A percentile compares a stretch with the other conserved stretches of the same genome.
phyloP scores from a whole-genome alignment of 2,797 vertebrate species.

The Platyrinchus mystaceus region DNA sequence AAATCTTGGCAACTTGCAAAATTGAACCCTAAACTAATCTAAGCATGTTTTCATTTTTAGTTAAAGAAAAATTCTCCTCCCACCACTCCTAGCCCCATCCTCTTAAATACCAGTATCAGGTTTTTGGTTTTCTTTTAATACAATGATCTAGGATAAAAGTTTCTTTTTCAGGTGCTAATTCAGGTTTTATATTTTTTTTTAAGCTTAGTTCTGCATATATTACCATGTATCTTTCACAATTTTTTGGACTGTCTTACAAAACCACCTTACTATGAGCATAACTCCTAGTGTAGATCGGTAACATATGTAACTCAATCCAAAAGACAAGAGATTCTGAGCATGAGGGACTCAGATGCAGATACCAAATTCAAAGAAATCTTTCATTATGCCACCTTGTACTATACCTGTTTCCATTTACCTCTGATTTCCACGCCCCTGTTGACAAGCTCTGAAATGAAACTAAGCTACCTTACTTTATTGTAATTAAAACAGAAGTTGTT shows the following conservation, averaged over 20 bases:
- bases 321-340: not conserved
- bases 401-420: not conserved
- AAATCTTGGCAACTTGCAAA: slow-evolving; percentile 10
- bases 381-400: not conserved
- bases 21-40: slow-evolving; percentile 1
- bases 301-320: not conserved
- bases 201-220: not conserved
- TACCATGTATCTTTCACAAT: not conserved
- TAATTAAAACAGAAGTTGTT: not conserved
- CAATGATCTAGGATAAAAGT: not conserved
- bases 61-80: not conserved
- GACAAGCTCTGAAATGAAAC: not conserved
- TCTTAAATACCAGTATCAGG: not conserved
- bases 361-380: not conserved
- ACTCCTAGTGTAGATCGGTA: not conserved
- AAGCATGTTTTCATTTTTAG: slow-evolving; percentile 1
- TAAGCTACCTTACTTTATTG: not conserved
- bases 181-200: not conserved
- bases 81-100: not conserved
- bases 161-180: not conserved
- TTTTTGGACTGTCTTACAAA: not conserved
- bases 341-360: not conserved
- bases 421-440: not conserved
- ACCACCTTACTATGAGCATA: not conserved
- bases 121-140: not conserved